phyloP scores from a whole-genome alignment of 2,113 vertebrate genomes.

The Andinoacara biseriatus region DNA sequence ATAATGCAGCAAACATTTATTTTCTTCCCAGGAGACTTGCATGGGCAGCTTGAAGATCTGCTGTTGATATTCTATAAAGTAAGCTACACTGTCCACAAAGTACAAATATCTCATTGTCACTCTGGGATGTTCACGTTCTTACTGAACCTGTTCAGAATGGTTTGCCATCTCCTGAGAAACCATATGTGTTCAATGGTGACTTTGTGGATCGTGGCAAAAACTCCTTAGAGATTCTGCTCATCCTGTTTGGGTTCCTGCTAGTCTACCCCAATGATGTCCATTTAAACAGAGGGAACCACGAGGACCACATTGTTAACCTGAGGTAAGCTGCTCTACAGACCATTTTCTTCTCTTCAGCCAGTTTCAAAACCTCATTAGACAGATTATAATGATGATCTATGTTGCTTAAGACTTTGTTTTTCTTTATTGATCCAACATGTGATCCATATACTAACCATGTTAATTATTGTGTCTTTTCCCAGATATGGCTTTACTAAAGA shows the following conservation, averaged over 20 bases:
- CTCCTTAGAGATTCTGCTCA: conserved; percentile 90
- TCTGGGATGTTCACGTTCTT: neutral
- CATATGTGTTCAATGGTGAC: conserved; percentile 93
- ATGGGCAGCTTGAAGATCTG: conserved; percentile 92
- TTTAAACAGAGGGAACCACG: conserved; percentile 93
- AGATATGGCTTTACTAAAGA: conserved; percentile 95
- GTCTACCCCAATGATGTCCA: conserved; percentile 91
- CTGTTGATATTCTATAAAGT: conserved; percentile 90
- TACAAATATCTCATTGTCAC: neutral
- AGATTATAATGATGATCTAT: neutral
- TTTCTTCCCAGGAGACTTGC: conserved; percentile 87
- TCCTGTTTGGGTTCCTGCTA: conserved; percentile 90
- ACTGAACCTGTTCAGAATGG: conserved; percentile 84
- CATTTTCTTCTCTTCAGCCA: neutral
- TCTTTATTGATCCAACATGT: neutral
- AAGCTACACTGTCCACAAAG: conserved; percentile 21
- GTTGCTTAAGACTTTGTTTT: neutral
- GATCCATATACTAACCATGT: neutral
- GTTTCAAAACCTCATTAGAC: neutral
- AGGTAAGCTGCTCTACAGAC: conserved; percentile 72
- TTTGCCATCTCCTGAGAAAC: conserved; percentile 88
- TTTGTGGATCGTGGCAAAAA: conserved; percentile 92
- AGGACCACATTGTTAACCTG: conserved; percentile 92
- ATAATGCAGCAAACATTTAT: neutral
- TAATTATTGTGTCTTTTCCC: conserved; percentile 51